Evolutionary conservation across 2,113 vertebrate species (phyloP).

Genomic region (Pao palembangensis): DNA sequence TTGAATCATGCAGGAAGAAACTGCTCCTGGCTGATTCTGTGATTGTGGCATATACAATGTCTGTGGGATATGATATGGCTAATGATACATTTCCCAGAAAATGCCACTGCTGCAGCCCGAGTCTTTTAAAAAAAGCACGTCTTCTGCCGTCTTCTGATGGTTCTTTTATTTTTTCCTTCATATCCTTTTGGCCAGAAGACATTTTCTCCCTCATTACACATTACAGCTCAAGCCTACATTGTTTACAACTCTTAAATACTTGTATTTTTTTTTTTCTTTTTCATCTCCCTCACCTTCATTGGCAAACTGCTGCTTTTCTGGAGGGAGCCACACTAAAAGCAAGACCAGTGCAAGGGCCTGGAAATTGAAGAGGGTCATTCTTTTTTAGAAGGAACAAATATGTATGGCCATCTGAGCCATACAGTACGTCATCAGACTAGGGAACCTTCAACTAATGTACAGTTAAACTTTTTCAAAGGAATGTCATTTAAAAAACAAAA

Average conservation of each 20-base stretch:
- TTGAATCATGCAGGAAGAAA: conserved; percentile 36
- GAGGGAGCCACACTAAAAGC: background rate
- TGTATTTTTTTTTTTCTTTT: background rate
- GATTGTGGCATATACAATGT: conserved; percentile 32
- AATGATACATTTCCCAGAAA: conserved; percentile 17
- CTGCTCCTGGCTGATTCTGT: conserved; percentile 25
- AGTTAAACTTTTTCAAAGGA: no score
- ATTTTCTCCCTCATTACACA: background rate
- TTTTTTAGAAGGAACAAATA: no score
- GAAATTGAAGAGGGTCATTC: background rate
- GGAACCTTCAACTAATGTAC: no score
- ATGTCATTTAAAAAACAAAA: no score
- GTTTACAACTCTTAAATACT: background rate
- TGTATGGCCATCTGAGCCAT: no score
- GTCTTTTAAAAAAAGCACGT: background rate
- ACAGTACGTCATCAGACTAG: no score
- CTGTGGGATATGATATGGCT: conserved; percentile 16
- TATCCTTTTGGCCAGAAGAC: background rate
- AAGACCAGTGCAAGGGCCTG: background rate
- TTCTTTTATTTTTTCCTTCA: background rate
- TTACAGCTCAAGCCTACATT: background rate
- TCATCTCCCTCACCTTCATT: background rate
- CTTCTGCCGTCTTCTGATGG: background rate
- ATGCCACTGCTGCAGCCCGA: background rate
- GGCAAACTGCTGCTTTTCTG: background rate